phyloP scores from a whole-genome alignment of 2,797 vertebrate genomes.

The Poeciliopsis infans region DNA sequence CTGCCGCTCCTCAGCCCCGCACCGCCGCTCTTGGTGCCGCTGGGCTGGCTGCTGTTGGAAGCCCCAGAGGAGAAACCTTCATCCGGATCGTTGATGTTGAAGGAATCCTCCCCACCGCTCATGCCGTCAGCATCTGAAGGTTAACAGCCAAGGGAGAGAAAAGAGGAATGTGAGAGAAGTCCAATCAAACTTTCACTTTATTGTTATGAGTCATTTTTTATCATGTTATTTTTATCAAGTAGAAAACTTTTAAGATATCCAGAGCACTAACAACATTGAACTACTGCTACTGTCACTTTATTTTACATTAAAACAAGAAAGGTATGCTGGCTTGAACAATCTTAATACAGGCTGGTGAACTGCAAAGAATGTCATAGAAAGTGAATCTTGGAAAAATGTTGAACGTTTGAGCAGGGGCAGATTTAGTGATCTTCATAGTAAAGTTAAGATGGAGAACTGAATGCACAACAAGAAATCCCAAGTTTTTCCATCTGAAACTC shows the following conservation, averaged over 20 bases:
- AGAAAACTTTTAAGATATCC: neutral
- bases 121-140: constrained; percentile 87
- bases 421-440: neutral
- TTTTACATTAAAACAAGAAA: neutral
- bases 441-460: neutral
- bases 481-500: neutral
- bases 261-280: neutral
- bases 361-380: neutral
- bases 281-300: neutral
- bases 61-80: constrained; percentile 98
- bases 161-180: constrained; percentile 7
- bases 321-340: neutral
- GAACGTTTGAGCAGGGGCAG: neutral
- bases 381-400: neutral
- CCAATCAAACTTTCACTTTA: neutral
- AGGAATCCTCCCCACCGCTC: constrained; percentile 90
- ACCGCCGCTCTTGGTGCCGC: constrained; percentile 82
- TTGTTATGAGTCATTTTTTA: neutral
- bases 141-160: constrained; percentile 39
- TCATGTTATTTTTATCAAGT: neutral
- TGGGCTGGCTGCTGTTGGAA: constrained; percentile 95
- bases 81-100: constrained; percentile 93
- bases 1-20: constrained; percentile 74
- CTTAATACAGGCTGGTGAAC: neutral
- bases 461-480: neutral